Evolutionary conservation across 2,113 vertebrate species (phyloP).

Genomic region (Arenaria interpres): DNA sequence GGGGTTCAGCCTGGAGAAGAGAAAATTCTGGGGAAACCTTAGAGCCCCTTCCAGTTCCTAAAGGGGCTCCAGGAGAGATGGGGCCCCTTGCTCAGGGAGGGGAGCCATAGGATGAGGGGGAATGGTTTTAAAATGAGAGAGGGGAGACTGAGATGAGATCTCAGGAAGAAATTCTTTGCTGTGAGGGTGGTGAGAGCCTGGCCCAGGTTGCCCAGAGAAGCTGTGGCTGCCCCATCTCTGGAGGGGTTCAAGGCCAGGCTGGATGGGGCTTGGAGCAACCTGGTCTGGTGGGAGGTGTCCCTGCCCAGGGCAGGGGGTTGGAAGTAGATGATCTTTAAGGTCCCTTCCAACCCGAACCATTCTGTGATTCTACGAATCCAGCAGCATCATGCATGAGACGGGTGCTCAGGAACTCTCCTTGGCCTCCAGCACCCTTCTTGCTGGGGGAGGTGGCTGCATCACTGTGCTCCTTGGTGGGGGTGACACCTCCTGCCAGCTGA

Average conservation of each 20-base stretch:
- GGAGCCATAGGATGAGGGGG: background rate
- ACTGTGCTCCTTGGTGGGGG: accelerated
- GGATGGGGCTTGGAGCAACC: background rate
- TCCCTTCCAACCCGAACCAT: background rate
- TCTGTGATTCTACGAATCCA: background rate
- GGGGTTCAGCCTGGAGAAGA: background rate
- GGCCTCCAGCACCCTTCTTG: background rate
- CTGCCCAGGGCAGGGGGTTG: background rate
- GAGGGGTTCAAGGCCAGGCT: background rate
- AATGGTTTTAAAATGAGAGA: background rate
- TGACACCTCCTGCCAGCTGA: background rate
- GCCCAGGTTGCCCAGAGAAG: background rate
- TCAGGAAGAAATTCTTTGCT: background rate
- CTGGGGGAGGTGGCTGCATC: background rate
- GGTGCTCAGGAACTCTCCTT: background rate
- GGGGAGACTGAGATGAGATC: background rate
- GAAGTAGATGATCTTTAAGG: background rate
- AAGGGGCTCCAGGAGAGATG: no score
- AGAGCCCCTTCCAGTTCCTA: background rate
- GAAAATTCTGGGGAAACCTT: background rate
- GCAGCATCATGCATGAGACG: background rate
- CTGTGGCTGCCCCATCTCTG: background rate
- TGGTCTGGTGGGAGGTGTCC: background rate
- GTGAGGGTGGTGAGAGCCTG: background rate
- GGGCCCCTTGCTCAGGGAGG: background rate